phyloP scores from a whole-genome alignment of 2,888 invertebrate species.

The Pterobdella sp. region DNA sequence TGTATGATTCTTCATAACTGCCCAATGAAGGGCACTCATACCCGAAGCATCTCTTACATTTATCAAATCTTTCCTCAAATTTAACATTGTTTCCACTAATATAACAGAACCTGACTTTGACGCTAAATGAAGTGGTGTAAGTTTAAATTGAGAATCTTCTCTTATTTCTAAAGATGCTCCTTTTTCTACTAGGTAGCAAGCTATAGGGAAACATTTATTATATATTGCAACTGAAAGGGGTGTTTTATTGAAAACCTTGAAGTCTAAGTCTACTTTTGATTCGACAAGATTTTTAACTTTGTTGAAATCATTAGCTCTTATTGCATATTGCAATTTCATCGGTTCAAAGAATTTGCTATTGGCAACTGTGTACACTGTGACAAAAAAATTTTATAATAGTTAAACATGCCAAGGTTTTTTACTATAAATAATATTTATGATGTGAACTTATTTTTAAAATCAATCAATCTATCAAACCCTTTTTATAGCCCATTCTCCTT shows the following conservation, averaged over 20 bases:
- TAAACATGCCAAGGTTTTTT: too few species aligned
- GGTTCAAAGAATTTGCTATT: not conserved
- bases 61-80: not conserved
- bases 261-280: not conserved
- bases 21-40: conserved; percentile 13
- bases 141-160: not conserved
- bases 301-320: not conserved
- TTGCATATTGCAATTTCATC: conserved; percentile 20
- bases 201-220: conserved; percentile 12
- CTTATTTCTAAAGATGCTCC: conserved; percentile 11
- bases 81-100: conserved; percentile 10
- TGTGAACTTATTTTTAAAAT: not conserved
- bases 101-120: not conserved
- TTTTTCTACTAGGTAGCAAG: conserved; percentile 18
- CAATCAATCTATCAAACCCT: too few species aligned
- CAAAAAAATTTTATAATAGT: not conserved
- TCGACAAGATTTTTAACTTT: conserved; percentile 5
- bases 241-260: conserved; percentile 8
- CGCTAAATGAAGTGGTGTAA: conserved; percentile 22
- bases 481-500: too few species aligned
- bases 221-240: conserved; percentile 13
- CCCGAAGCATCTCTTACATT: not conserved
- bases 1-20: not conserved
- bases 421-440: not conserved
- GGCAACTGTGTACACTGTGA: not conserved